These are phyloP conservation scores for Pteronotus mesoamericanus DNA, from an alignment of 2,797 vertebrate genomes.

Conservation along the genomic window DNA sequence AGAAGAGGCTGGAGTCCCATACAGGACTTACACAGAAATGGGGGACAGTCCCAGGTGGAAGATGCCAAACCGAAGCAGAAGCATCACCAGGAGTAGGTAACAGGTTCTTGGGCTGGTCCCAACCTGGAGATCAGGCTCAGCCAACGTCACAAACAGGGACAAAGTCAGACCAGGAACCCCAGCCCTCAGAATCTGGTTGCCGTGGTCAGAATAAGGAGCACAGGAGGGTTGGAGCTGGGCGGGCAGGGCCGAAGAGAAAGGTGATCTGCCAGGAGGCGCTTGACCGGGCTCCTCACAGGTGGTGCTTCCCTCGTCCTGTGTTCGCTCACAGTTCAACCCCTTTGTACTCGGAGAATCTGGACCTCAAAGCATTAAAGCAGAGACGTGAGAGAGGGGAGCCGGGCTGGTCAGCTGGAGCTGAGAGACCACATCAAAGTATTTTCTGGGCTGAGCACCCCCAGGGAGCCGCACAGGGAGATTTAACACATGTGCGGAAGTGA, in stretches of 20 bases:
- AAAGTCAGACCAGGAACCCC: neutral
- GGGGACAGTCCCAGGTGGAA: neutral
- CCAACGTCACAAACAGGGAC: neutral
- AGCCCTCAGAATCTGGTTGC: neutral
- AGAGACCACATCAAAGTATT: neutral
- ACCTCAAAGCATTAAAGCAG: conserved; percentile 13
- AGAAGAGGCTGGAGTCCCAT: neutral
- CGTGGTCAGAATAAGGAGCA: neutral
- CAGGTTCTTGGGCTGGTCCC: neutral
- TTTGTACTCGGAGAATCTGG: neutral
- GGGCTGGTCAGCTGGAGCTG: neutral
- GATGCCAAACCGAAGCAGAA: neutral
- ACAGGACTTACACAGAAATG: neutral
- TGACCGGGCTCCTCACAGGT: neutral
- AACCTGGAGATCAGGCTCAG: neutral
- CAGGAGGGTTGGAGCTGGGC: neutral
- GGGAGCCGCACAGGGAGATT: neutral
- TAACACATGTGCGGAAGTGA: neutral
- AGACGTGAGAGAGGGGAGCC: neutral
- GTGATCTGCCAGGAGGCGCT: neutral
- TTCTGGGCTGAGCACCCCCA: neutral
- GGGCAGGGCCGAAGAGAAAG: neutral
- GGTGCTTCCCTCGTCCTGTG: neutral
- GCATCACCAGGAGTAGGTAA: neutral
- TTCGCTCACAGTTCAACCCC: neutral